Conservation (phyloP, 2,113 vertebrate species). For the Charadrius vociferus region DNA sequence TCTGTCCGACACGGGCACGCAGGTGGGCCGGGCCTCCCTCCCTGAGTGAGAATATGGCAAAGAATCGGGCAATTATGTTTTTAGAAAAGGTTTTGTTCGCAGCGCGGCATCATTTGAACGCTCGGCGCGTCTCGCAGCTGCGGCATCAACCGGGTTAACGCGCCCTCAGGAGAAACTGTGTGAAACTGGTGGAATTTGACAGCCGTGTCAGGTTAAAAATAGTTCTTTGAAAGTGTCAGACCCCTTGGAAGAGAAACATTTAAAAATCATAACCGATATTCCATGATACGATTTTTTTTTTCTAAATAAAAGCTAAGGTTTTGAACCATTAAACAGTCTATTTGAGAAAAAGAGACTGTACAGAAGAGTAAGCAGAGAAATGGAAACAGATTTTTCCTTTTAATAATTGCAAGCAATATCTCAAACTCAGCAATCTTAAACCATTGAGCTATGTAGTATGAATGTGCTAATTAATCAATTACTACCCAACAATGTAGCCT, state of each 20-base stretch:
- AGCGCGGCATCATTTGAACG: no score
- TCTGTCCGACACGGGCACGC: neutral
- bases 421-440: conserved; percentile 69
- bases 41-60: neutral
- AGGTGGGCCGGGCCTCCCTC: no score
- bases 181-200: neutral
- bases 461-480: conserved; percentile 76
- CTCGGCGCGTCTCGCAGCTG: fast-evolving
- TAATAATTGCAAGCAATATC: conserved; percentile 65
- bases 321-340: conserved; percentile 42
- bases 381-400: conserved; percentile 35
- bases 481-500: conserved; percentile 44
- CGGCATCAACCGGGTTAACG: fast-evolving
- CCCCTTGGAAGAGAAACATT: neutral
- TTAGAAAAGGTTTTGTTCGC: fast-evolving
- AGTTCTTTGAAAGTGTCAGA: neutral
- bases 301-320: conserved; percentile 53
- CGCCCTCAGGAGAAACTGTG: fast-evolving
- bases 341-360: neutral
- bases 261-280: neutral
- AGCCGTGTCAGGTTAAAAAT: neutral
- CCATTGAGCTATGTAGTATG: conserved; percentile 54
- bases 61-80: fast-evolving
- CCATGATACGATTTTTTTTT: neutral
- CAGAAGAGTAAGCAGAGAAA: conserved; percentile 57